These are phyloP conservation scores for Setipinna tenuifilis DNA, from an alignment of 2,797 vertebrate species.

Conservation along the genomic window DNA sequence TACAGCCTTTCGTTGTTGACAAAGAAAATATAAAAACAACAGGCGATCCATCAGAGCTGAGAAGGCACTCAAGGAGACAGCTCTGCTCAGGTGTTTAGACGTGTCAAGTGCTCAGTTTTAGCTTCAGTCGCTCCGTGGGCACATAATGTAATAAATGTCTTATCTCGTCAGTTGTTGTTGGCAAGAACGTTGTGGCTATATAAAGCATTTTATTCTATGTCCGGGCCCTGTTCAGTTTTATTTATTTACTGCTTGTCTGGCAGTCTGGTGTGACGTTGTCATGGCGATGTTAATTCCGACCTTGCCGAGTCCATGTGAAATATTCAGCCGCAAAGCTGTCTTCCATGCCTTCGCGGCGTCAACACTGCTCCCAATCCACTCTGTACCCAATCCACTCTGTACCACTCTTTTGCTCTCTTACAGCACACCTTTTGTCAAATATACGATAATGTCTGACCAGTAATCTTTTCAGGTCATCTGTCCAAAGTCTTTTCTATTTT, in stretches of 20 bases:
- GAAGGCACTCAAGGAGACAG: neutral
- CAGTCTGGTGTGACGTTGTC: slow-evolving; percentile 31
- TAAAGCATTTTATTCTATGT: neutral
- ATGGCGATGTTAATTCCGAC: slow-evolving; percentile 38
- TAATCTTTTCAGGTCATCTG: neutral
- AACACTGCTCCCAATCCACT: neutral
- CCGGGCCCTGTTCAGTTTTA: neutral
- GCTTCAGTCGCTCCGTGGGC: neutral
- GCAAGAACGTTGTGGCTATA: neutral
- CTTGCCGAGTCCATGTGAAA: slow-evolving; percentile 38
- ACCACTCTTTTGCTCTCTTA: neutral
- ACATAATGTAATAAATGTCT: slow-evolving; percentile 4
- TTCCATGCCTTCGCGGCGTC: neutral
- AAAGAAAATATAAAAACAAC: neutral
- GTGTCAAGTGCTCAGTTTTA: neutral
- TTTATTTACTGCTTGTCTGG: slow-evolving; percentile 23
- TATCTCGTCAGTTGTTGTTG: neutral
- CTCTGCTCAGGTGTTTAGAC: neutral
- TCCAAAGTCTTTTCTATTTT: neutral
- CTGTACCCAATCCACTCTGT: neutral
- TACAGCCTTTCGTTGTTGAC: neutral
- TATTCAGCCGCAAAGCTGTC: slow-evolving; percentile 29
- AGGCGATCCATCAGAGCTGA: neutral
- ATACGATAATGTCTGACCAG: neutral
- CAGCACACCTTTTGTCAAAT: neutral